Evolutionary conservation across 2,797 vertebrate species (phyloP).

Genomic region (Urophycis tenuis): DNA sequence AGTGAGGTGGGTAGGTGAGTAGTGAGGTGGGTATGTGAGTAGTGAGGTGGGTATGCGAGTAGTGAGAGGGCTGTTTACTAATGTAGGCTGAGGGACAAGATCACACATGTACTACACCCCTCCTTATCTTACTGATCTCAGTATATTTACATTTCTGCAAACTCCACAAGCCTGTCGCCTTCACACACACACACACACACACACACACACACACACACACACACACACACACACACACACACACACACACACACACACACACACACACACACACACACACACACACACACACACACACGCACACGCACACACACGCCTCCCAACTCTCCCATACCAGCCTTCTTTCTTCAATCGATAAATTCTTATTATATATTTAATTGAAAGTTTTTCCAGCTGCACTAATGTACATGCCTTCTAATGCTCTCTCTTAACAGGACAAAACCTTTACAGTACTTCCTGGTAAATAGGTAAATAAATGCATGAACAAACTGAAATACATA

Average conservation of each 20-base stretch:
- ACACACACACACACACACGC: not conserved
- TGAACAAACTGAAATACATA: not conserved
- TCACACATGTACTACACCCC: not conserved
- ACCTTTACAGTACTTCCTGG: not conserved
- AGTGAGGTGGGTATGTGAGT: too few relatives aligned
- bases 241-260: not conserved
- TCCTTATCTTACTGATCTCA: not conserved
- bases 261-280: not conserved
- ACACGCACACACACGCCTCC: not conserved
- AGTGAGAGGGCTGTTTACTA: not conserved
- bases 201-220: constrained; percentile 1
- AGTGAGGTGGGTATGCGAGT: too few relatives aligned
- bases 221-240: not conserved
- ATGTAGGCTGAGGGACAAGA: not conserved
- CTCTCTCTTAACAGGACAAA: not conserved
- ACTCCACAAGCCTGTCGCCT: not conserved
- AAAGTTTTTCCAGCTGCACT: not conserved
- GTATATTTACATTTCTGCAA: not conserved
- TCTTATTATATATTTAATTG: not conserved
- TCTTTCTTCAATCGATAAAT: not conserved
- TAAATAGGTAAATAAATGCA: not conserved
- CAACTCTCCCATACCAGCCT: not conserved
- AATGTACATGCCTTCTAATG: not conserved
- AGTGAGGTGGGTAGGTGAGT: too few relatives aligned
- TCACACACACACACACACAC: not conserved